Evolutionary conservation across 2,797 vertebrate genomes (phyloP).

Genomic region (Somateria mollissima): DNA sequence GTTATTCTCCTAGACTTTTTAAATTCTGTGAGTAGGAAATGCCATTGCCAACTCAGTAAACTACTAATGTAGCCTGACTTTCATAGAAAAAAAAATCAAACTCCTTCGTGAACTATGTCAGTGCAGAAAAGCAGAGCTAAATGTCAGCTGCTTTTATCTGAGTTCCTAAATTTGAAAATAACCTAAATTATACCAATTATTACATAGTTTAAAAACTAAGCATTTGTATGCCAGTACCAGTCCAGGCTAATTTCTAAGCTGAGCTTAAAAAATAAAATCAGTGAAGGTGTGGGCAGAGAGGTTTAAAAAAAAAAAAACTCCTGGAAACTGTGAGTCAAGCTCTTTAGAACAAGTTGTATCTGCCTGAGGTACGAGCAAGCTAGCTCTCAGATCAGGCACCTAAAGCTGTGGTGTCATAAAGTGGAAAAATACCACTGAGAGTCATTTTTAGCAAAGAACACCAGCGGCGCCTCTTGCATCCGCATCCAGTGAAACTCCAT

Average conservation of each 20-base stretch:
- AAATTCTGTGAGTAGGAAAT: background rate
- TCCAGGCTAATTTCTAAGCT: background rate
- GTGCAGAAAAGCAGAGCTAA: background rate
- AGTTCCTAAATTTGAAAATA: background rate
- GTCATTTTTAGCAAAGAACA: conserved; percentile 67
- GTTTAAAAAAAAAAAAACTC: conserved; percentile 33
- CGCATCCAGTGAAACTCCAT: conserved; percentile 64
- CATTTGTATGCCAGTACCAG: background rate
- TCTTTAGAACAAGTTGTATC: conserved; percentile 44
- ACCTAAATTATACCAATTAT: background rate
- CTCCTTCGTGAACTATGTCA: background rate
- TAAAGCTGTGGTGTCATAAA: conserved; percentile 52
- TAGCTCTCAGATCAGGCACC: conserved; percentile 59
- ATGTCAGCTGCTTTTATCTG: background rate
- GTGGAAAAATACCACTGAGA: conserved; percentile 33
- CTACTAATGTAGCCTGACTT: background rate
- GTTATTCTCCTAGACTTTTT: background rate
- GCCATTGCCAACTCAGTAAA: background rate
- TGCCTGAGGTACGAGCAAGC: conserved; percentile 31
- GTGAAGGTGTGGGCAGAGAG: conserved; percentile 18
- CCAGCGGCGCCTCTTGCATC: conserved; percentile 50
- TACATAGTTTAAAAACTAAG: background rate
- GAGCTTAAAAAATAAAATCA: background rate
- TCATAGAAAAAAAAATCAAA: background rate
- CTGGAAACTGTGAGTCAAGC: conserved; percentile 45